Percentiles rank a stretch among this genome's conserved stretches.
Evolutionary conservation across 2,113 vertebrate species (phyloP).

Genomic region (Psilopogon haemacephalus): DNA sequence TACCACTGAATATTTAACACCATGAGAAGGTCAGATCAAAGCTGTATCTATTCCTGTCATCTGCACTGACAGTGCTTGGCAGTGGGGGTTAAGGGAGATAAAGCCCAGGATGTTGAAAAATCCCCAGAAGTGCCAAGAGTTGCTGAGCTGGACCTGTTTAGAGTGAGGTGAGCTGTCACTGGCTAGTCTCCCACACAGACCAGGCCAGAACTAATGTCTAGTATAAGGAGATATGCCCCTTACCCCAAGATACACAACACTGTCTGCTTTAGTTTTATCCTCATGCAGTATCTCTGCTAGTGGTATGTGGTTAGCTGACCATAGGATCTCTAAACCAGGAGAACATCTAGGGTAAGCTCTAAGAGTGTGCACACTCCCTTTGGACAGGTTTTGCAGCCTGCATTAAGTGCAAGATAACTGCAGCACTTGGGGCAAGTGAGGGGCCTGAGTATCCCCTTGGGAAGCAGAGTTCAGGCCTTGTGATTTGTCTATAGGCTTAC

Average conservation of each 20-base stretch:
- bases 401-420: background rate
- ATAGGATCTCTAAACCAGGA: rapidly evolving
- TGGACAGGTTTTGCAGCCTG: background rate
- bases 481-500: background rate
- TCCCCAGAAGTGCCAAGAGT: background rate
- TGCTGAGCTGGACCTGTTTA: background rate
- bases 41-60: background rate
- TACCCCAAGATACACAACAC: background rate
- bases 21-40: background rate
- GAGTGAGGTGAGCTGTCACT: background rate
- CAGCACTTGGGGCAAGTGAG: background rate
- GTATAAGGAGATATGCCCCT: background rate
- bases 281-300: rapidly evolving
- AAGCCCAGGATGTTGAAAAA: background rate
- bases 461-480: background rate
- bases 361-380: background rate
- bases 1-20: background rate
- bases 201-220: background rate
- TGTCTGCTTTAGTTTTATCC: background rate
- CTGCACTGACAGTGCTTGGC: background rate
- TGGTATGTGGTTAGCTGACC: background rate
- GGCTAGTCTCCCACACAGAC: background rate
- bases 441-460: background rate
- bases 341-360: background rate
- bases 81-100: background rate